These are phyloP conservation scores for Hoplodrina ambigua DNA, from an alignment of 2,888 invertebrate species.

Conservation along the genomic window DNA sequence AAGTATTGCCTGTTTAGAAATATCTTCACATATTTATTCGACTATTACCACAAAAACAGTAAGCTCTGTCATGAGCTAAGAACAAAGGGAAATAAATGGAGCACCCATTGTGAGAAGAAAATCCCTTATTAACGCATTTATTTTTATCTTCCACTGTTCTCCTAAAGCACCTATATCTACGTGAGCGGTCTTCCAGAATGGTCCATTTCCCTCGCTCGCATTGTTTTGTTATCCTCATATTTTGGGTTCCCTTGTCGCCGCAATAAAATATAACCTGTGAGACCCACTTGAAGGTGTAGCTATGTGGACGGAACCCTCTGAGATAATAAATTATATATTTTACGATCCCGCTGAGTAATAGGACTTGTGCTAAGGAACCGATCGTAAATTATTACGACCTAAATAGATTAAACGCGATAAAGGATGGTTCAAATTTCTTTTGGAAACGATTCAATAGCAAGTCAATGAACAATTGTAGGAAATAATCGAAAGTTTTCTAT, in stretches of 20 bases:
- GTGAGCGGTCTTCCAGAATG: constrained; percentile 40
- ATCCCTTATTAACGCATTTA: constrained; percentile 41
- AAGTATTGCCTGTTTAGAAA: too few species aligned
- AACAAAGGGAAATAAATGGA: constrained; percentile 37
- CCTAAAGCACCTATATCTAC: constrained; percentile 17
- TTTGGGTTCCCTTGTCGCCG: constrained; percentile 61
- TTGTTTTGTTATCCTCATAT: constrained; percentile 51
- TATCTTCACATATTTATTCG: too few species aligned
- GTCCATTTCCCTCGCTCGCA: constrained; percentile 35
- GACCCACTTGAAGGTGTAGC: constrained; percentile 70
- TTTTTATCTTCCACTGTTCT: constrained; percentile 47
- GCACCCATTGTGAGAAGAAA: constrained; percentile 9
- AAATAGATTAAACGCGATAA: constrained; percentile 73
- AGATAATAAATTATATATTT: constrained; percentile 85
- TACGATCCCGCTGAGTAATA: constrained; percentile 84
- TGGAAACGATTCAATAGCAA: constrained; percentile 47
- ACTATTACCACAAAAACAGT: constrained; percentile 2
- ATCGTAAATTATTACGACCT: constrained; percentile 78
- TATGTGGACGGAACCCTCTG: constrained; percentile 70
- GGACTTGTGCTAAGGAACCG: constrained; percentile 75
- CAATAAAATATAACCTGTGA: constrained; percentile 78
- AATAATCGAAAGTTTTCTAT: constrained; percentile 26
- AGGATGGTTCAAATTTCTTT: constrained; percentile 70
- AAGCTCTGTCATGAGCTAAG: constrained; percentile 9
- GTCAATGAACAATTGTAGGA: constrained; percentile 17